Evolutionary conservation across 2,797 vertebrate genomes (phyloP), one percentile per base, ranked within the genome.

Genomic region (Gephyroberyx darwinii): DNA sequence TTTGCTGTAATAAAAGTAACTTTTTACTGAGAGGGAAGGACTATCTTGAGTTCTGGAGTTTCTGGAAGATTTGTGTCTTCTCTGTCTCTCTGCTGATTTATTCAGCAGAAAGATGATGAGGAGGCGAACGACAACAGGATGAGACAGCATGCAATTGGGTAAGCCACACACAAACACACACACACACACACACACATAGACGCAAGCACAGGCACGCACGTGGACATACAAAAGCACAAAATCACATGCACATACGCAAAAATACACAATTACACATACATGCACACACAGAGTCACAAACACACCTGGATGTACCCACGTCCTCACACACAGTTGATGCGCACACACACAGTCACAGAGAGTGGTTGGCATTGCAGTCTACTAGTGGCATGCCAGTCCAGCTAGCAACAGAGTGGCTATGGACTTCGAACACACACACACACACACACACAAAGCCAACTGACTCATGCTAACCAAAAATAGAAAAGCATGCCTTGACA

Each of bases 71-170:
- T 82, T 81, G 41, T 52, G 65, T 8, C 61, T 64, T 65, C 39
- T 48, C 33, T 53, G 35, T 35, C 45, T 70, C 65, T 35, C 19
- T 47, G 60, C 63, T 74, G 65, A 76, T 80, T 79, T 66, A 74
- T 81, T 78, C 65, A 69, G 58, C 61, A 61, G 73, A 5, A 78
- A 77, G 54, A 84, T 53, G 71, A 75, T 51, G n/a, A 71, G 56
- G 54, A 45, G 50, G 39, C 63, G 62, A 62, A 51, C 56, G 71
- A 80, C 74, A 77, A 56, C 61, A 65, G 69, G 56, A 65, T 65
- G 80, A 79, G 63, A 68, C 52, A 62, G 77, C 59, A 51, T 72
- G 41, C 53, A 78, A 33, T n/a, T 48, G 17, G 19, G 8, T 47
- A 62, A 72, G 19, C 37, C n/a, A 45, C 31, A 41, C 47, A 71